Evolutionary conservation across 2,888 invertebrate genomes (phyloP).

Genomic region (Agrochola circellaris): DNA sequence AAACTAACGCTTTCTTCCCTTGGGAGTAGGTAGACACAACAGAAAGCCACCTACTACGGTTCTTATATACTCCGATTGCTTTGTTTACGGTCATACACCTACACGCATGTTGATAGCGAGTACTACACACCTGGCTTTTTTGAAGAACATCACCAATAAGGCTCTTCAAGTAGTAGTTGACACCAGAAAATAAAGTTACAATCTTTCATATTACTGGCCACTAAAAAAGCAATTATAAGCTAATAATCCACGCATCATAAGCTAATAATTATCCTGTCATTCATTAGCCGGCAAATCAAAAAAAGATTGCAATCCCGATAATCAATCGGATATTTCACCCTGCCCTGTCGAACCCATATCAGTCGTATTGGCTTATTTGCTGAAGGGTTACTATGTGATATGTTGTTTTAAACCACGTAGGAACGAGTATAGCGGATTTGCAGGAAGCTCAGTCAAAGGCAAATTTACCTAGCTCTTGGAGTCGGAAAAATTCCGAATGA

Average conservation of each 20-base stretch:
- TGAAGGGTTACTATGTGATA: slow-evolving; percentile 23
- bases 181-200: neutral
- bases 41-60: no score
- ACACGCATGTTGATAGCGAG: no score
- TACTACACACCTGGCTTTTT: no score
- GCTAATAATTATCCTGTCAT: neutral
- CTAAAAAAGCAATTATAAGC: neutral
- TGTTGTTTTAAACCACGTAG: slow-evolving; percentile 41
- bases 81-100: no score
- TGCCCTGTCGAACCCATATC: slow-evolving; percentile 53
- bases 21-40: no score
- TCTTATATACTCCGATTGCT: no score
- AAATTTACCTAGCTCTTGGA: slow-evolving; percentile 63
- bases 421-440: slow-evolving; percentile 34
- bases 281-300: slow-evolving; percentile 23
- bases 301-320: slow-evolving; percentile 34
- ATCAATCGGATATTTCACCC: slow-evolving; percentile 45
- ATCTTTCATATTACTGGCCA: neutral
- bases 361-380: slow-evolving; percentile 32
- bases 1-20: no score
- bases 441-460: slow-evolving; percentile 54
- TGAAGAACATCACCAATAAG: no score
- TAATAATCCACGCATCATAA: neutral
- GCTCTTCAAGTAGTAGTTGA: no score
- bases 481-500: slow-evolving; percentile 50